phyloP scores from a whole-genome alignment of 2,797 vertebrate species.

The Falco berigora region DNA sequence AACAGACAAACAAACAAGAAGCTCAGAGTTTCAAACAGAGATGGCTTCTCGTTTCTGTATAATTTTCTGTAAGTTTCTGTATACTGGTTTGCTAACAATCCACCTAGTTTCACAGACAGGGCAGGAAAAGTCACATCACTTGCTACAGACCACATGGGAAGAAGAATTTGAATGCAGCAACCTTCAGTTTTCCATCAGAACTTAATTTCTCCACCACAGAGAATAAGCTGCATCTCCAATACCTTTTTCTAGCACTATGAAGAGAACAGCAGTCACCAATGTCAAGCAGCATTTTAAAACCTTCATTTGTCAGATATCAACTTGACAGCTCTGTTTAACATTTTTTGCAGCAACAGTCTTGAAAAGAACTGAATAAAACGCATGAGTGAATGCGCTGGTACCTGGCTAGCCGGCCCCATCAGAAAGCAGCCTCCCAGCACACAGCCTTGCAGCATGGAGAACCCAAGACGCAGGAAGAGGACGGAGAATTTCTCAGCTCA shows the following conservation, averaged over 20 bases:
- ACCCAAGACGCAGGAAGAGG: accelerated
- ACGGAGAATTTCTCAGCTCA: background rate
- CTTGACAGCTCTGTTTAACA: background rate
- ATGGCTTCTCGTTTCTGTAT: background rate
- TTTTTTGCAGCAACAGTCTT: background rate
- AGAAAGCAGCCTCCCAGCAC: background rate
- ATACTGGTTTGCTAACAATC: background rate
- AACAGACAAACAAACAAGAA: background rate
- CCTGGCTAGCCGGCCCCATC: no score
- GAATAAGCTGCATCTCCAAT: background rate
- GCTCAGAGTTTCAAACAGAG: background rate
- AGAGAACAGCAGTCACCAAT: background rate
- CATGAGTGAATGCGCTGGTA: accelerated
- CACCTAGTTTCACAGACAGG: background rate
- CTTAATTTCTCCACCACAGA: background rate
- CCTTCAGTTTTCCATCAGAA: background rate
- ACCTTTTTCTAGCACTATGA: background rate
- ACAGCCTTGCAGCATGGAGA: accelerated
- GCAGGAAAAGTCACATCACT: background rate
- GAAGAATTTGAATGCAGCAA: background rate
- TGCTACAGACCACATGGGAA: background rate
- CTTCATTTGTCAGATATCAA: background rate
- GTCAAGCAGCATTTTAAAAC: background rate
- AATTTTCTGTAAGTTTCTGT: background rate
- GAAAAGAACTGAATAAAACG: background rate